Evolutionary conservation across 2,113 vertebrate species (phyloP), one percentile per base, ranked within the genome.

Genomic region (Peromyscus maniculatus): DNA sequence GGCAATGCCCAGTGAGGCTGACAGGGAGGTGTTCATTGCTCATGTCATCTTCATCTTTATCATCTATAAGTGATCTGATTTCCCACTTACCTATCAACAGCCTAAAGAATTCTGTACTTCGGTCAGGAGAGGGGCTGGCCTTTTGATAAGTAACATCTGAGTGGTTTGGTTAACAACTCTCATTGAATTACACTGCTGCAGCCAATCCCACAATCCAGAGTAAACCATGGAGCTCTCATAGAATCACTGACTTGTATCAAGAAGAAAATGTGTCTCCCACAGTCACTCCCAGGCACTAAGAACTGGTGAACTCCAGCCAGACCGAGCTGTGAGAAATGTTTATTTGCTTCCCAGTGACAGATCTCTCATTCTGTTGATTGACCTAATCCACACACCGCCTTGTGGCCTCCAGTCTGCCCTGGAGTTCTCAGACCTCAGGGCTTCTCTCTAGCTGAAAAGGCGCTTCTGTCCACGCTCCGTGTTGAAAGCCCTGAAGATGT

Each of bases 391-490:
- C 80, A 90, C 5, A 5, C 83, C 55, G 36, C 36, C 57, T 66
- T 28, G 24, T 69, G 1, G 0, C 39, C 55, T 57, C 5, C 36
- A 33, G 66, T 78, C 74, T 90, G 26, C 19, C 15, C 78, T n/a
- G 72, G 39, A 31, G 36, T 11, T 19, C 2, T 90, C 72, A 12
- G 8, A 24, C 49, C n/a, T 91, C 52, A 10, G 19, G 17, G 11
- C 12, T 91, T 17, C n/a, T 67, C 16, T 88, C 66, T 24, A n/a
- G 89, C 62, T 57, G 10, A 46, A 55, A 69, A 52, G 12, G 15
- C n/a, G 4, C 17, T 57, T 43, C n/a, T 59, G 64, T 80, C n/a
- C 5, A 8, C 74, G 16, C 2, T 52, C 4, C 0, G 0, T 39
- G 28, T 46, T 33, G 82, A 71, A 7, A 75, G 71, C 4, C 71